Evolutionary conservation across 2,888 invertebrate genomes (phyloP).

Genomic region (Andrena dorsata): DNA sequence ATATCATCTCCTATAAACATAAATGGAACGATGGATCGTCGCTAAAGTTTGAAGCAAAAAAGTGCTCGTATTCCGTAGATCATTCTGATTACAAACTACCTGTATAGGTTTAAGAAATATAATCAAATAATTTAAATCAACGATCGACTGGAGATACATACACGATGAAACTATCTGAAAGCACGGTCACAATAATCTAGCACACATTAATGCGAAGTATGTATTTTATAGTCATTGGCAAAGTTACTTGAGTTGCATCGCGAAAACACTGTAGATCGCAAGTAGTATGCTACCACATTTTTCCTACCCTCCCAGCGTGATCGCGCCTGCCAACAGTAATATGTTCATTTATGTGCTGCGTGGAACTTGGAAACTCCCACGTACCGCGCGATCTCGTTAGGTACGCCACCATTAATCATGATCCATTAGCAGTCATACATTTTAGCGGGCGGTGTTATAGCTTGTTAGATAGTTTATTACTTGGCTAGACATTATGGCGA

Average conservation of each 20-base stretch:
- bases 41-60: not conserved
- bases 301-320: not conserved
- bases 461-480: constrained; percentile 55
- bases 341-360: constrained; percentile 3
- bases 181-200: too few species aligned
- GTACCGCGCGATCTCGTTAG: constrained; percentile 51
- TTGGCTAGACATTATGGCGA: not conserved
- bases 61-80: not conserved
- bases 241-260: too few species aligned
- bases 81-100: not conserved
- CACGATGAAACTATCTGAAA: too few species aligned
- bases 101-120: not conserved
- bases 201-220: too few species aligned
- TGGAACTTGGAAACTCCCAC: constrained; percentile 42
- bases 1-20: not conserved
- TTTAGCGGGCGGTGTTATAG: constrained; percentile 39
- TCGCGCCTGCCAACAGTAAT: not conserved
- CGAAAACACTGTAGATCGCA: too few species aligned
- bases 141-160: not conserved
- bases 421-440: constrained; percentile 53
- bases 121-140: not conserved
- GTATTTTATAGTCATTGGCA: too few species aligned
- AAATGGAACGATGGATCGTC: not conserved
- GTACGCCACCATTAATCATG: constrained; percentile 50
- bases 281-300: not conserved